phyloP scores from a whole-genome alignment of 2,113 vertebrate species.

The Trogon surrucura region DNA sequence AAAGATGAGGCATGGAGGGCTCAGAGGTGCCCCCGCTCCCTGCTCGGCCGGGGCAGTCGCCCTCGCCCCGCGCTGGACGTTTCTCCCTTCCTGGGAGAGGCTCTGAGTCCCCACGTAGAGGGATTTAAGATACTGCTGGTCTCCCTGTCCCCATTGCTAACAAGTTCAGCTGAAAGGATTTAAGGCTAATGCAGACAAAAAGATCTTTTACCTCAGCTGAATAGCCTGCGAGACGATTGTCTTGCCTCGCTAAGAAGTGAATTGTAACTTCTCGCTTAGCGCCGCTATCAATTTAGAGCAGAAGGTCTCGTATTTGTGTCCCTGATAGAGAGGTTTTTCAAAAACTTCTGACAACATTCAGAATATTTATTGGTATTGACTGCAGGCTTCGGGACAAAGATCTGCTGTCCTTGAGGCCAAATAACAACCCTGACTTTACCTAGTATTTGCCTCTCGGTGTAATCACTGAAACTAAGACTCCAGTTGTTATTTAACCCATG shows the following conservation, averaged over 20 bases:
- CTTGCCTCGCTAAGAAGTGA: not conserved
- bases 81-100: not conserved
- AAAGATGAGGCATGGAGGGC: not conserved
- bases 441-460: not conserved
- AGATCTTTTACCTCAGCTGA: not conserved
- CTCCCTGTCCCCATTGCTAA: not conserved
- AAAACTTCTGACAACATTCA: slow-evolving; percentile 9
- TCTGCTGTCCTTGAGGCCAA: slow-evolving; percentile 47
- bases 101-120: not conserved
- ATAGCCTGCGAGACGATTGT: not conserved
- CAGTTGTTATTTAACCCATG: not conserved
- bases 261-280: not conserved
- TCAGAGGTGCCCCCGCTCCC: not conserved
- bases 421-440: slow-evolving; percentile 39
- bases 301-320: not conserved
- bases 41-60: not conserved
- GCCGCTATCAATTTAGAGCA: not conserved
- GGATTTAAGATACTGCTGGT: not conserved
- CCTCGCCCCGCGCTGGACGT: not conserved
- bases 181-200: not conserved
- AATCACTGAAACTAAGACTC: slow-evolving; percentile 7
- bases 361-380: slow-evolving; percentile 45
- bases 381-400: slow-evolving; percentile 37
- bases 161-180: slow-evolving; percentile 8
- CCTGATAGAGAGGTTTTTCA: not conserved